Base-by-base conservation (phyloP, 2,888 invertebrate species). In the Lasioglossum morio region DNA sequence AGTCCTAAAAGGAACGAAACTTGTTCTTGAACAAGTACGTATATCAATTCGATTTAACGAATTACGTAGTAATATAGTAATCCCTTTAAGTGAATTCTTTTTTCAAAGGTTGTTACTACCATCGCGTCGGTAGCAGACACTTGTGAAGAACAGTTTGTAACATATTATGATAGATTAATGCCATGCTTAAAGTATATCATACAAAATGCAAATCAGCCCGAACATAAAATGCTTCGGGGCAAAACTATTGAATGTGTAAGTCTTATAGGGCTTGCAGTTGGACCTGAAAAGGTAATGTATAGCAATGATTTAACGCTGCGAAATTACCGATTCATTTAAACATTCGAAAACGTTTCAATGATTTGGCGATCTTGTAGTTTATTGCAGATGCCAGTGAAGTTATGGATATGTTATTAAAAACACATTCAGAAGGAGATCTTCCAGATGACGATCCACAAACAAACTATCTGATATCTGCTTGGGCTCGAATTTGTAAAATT, bases 221-320 rank as follows among this genome's bases (percentile, higher is more conserved):
- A 99, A 93, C 96, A 99, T 88, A 98, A 98, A 93, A 96, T 99
- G 96, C 96, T 99, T 60, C 97, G 99, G 79, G 99, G 99, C 84
- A 99, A 99, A 96, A 99, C 99, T 2, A 99, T 99, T 90, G 99
- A 99, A 95, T 99, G 99, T 94, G 99, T 99, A 89, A 99, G 99
- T 94, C 97, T 99, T 82, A 99, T 99, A 95, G 99, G 99, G 92
- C 95, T 98, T 91, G 98, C 98, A 53, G 98, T 98, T 37, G 98
- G 98, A 4, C 96, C 97, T 57, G 97, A 98, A 85, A 98, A 98
- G 92, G 94, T 94, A 90, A 85, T 79, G 69, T 43, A 43, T 48
- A 34, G 23, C 30, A 14, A 40, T 66, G 23, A 19, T 48, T 30
- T 57, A 57, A 30, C 7, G 57, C 43, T 37, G 23, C 27, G 60